Base-by-base conservation (phyloP, 2,888 invertebrate species). In the Neocrepidodera transversa region DNA sequence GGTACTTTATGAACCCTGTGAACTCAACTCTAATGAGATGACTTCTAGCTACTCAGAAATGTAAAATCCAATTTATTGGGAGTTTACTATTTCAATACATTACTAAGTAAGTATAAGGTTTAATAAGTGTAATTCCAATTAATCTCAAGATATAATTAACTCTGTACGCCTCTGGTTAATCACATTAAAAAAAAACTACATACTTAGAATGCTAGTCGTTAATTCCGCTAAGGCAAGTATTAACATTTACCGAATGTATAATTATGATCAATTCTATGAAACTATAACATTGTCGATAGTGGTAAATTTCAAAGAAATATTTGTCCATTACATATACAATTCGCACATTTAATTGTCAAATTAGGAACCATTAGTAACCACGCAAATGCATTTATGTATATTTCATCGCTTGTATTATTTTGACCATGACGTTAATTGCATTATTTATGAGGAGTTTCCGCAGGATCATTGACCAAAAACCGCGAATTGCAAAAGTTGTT, bases 221-320 rank as follows among this genome's bases (percentile, higher is more conserved):
- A 67, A 69, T 71, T 70, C 66, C 69, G 68, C 66, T 69, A 67
- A 64, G 64, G 67, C 62, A 11, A 42, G 60, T 66, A 69, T 72
- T 71, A 70, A 68, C 71, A 74, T 71, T 69, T 64, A 42, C 59
- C 59, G 52, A 66, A 68, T 71, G 71, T 72, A 70, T 62, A 64
- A 62, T 62, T 66, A 65, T 68, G 67, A 70, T 69, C 67, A 67
- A 64, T 71, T 71, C 71, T 53, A 20, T 62, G 64, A 64, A 67
- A 67, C 63, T 66, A 62, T 66, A 64, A 66, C 65, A 57, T 60
- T 35, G n/a, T 30, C 49, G 49, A 53, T 53, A 51, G 60, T 63
- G 59, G 57, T 57, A 51, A 35, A 54, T 60, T 57, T 54, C 63
- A 58, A 60, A 54, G 58, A 45, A 51, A 52, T 14, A 40, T 60